phyloP scores from a whole-genome alignment of 1,140 invertebrate species.

The Leptoteleia sp. region DNA sequence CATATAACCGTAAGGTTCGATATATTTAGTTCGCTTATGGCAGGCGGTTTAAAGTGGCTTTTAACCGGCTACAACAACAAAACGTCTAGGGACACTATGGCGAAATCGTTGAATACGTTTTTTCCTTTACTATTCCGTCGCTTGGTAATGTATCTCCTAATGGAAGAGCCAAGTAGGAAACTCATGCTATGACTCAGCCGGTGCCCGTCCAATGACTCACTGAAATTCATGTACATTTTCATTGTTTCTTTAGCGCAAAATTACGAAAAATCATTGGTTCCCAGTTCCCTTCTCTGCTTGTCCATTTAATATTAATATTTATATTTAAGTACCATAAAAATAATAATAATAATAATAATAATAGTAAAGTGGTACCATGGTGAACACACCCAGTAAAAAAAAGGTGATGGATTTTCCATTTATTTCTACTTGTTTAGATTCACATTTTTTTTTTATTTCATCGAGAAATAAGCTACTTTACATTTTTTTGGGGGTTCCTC shows the following conservation, averaged over 20 bases:
- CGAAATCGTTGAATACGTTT: constrained; percentile 42
- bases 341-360: too few relatives aligned
- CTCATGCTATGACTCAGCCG: constrained; percentile 54
- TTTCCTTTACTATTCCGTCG: constrained; percentile 32
- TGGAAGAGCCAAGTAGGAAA: constrained; percentile 58
- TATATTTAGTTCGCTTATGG: constrained; percentile 44
- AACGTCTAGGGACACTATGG: constrained; percentile 22
- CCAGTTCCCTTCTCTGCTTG: too few relatives aligned
- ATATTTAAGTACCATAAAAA: too few relatives aligned
- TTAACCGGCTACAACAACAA: constrained; percentile 40
- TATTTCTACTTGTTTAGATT: too few relatives aligned
- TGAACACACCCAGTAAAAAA: too few relatives aligned
- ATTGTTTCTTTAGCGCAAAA: constrained; percentile 18
- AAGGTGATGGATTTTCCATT: too few relatives aligned
- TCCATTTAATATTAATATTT: too few relatives aligned
- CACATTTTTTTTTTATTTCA: too few relatives aligned
- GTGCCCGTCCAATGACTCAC: constrained; percentile 40
- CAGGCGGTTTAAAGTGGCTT: constrained; percentile 39
- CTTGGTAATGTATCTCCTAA: constrained; percentile 49
- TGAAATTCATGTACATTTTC: constrained; percentile 41
- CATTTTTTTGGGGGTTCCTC: too few relatives aligned
- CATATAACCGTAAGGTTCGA: constrained; percentile 26
- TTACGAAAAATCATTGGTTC: constrained; percentile 6
- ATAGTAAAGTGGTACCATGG: too few relatives aligned
- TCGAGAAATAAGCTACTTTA: too few relatives aligned